These are phyloP conservation scores for Toxotes lorentzi DNA, from an alignment of 2,797 vertebrate genomes.

Conservation along the genomic window DNA sequence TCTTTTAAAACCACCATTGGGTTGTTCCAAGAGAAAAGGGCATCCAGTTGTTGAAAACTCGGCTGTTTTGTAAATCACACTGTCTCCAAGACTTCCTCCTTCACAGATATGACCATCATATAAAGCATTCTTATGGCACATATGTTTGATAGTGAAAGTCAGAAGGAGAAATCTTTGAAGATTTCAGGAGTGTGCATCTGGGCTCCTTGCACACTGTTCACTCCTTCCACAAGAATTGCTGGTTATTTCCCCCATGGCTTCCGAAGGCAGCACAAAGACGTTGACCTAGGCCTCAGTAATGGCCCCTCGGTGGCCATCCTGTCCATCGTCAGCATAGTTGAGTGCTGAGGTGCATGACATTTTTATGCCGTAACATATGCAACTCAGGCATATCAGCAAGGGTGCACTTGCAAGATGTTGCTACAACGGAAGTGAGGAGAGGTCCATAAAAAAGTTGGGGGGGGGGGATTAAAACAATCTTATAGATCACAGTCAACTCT, in stretches of 20 bases:
- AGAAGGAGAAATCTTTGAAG: slow-evolving; percentile 63
- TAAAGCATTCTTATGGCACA: slow-evolving; percentile 63
- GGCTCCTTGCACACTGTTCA: slow-evolving; percentile 28
- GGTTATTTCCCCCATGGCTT: slow-evolving; percentile 54
- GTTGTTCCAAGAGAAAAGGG: slow-evolving; percentile 15
- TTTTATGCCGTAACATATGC: slow-evolving; percentile 77
- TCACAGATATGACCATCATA: slow-evolving; percentile 37
- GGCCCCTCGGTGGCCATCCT: slow-evolving; percentile 69
- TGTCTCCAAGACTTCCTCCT: slow-evolving; percentile 20
- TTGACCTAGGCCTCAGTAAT: slow-evolving; percentile 69
- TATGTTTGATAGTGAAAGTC: slow-evolving; percentile 63
- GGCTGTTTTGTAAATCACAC: slow-evolving; percentile 39
- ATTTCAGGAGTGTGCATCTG: slow-evolving; percentile 57
- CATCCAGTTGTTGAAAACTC: slow-evolving; percentile 45
- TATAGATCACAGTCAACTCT: slow-evolving; percentile 40
- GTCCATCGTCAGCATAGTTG: slow-evolving; percentile 68
- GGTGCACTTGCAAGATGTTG: slow-evolving; percentile 64
- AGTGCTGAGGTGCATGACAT: slow-evolving; percentile 65
- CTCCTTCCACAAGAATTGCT: slow-evolving; percentile 42
- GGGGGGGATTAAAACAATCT: slow-evolving; percentile 48
- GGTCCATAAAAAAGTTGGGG: slow-evolving; percentile 63
- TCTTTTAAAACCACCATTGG: slow-evolving; percentile 18
- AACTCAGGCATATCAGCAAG: slow-evolving; percentile 56
- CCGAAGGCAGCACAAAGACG: slow-evolving; percentile 66
- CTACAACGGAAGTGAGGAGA: slow-evolving; percentile 61